These are phyloP conservation scores for Hydroisotoma schaefferi DNA, from an alignment of 2,888 invertebrate species.

Conservation along the genomic window DNA sequence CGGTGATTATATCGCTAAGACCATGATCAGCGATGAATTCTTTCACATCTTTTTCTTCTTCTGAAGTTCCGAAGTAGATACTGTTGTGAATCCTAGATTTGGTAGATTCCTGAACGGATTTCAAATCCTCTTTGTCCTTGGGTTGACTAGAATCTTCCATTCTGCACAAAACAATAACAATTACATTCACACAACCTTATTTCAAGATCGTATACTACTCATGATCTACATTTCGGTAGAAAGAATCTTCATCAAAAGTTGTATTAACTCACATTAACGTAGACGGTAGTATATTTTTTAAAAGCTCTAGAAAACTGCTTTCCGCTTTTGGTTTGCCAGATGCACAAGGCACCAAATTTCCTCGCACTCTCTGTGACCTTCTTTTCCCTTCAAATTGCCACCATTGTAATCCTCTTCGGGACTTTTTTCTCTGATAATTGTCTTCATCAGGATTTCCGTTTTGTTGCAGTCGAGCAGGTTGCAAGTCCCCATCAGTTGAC, in stretches of 20 bases:
- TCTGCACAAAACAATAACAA: background rate
- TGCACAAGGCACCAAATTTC: conserved; percentile 35
- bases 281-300: conserved; percentile 64
- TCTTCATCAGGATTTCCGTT: conserved; percentile 6
- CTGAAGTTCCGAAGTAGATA: conserved; percentile 64
- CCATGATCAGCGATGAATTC: conserved; percentile 57
- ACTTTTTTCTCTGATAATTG: conserved; percentile 36
- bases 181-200: background rate
- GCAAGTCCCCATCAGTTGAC: conserved; percentile 9
- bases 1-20: conserved; percentile 52
- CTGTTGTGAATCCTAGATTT: background rate
- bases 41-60: conserved; percentile 64
- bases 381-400: conserved; percentile 48
- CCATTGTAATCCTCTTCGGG: conserved; percentile 43
- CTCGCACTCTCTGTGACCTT: conserved; percentile 45
- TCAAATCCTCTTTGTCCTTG: background rate
- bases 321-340: conserved; percentile 55
- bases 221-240: background rate
- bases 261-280: conserved; percentile 56
- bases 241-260: conserved; percentile 6
- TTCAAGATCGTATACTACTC: background rate
- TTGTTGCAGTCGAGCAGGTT: conserved; percentile 4
- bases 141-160: background rate
- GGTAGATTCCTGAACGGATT: background rate
- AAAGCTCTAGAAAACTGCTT: conserved; percentile 62